phyloP scores from a whole-genome alignment of 2,113 vertebrate genomes.

The Synchiropus splendidus region DNA sequence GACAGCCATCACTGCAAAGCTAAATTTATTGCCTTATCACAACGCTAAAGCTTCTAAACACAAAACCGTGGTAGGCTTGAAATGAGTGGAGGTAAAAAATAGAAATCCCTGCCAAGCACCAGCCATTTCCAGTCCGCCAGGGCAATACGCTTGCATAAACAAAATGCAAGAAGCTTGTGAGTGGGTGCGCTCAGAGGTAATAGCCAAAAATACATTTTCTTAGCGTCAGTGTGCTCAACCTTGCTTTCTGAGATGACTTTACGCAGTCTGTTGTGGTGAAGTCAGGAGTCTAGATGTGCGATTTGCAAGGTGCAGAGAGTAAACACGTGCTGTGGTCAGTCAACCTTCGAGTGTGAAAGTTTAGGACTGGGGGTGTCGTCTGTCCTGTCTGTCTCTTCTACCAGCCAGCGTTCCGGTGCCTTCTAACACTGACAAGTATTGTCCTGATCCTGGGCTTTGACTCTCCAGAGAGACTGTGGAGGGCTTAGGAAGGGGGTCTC shows the following conservation, averaged over 20 bases:
- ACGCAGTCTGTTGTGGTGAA: slow-evolving; percentile 37
- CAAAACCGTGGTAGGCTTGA: slow-evolving; percentile 9
- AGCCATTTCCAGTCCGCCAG: slow-evolving; percentile 49
- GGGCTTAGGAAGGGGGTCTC: slow-evolving; percentile 30
- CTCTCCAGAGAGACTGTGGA: slow-evolving; percentile 41
- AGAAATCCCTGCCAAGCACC: slow-evolving; percentile 42
- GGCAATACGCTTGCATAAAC: slow-evolving; percentile 25
- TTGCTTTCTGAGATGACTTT: slow-evolving; percentile 33
- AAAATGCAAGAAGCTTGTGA: slow-evolving; percentile 24
- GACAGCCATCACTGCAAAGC: slow-evolving; percentile 7
- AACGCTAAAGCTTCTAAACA: background rate
- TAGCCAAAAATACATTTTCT: slow-evolving; percentile 59
- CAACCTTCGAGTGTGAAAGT: slow-evolving; percentile 32
- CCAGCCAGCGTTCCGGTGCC: slow-evolving; percentile 65
- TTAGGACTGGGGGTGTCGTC: slow-evolving; percentile 44
- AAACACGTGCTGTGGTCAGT: slow-evolving; percentile 40
- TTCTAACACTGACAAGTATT: slow-evolving; percentile 67
- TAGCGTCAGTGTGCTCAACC: slow-evolving; percentile 32
- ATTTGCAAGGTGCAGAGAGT: slow-evolving; percentile 33
- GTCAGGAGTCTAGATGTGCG: slow-evolving; percentile 37
- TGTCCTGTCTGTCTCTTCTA: slow-evolving; percentile 57
- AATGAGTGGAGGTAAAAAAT: slow-evolving; percentile 58
- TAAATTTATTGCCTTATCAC: slow-evolving; percentile 16
- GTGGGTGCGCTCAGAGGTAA: slow-evolving; percentile 41
- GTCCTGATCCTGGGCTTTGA: slow-evolving; percentile 59